phyloP scores from a whole-genome alignment of 1,140 invertebrate genomes.

The Zelostemma sp. region DNA sequence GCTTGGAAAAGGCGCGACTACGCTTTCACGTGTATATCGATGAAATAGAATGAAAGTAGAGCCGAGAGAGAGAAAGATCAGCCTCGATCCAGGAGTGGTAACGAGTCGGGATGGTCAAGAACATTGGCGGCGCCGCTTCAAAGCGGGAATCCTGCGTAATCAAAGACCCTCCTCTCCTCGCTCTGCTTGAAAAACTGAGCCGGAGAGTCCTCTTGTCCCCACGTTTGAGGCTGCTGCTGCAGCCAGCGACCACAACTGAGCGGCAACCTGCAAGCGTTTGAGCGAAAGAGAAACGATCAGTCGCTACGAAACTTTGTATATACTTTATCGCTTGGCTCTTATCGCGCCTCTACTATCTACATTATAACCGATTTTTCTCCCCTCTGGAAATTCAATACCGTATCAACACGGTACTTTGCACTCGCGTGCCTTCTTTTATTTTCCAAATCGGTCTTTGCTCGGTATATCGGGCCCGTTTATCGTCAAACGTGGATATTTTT shows the following conservation, averaged over 20 bases:
- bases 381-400: neutral
- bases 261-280: conserved; percentile 32
- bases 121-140: conserved; percentile 67
- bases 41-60: conserved; percentile 29
- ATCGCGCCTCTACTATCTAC: conserved; percentile 2
- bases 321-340: conserved; percentile 34
- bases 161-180: conserved; percentile 55
- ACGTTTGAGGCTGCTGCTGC: conserved; percentile 34
- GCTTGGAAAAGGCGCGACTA: conserved; percentile 16
- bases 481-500: too few species aligned
- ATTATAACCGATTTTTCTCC: conserved; percentile 6
- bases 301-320: conserved; percentile 37
- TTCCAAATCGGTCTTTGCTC: too few species aligned
- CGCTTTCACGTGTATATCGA: conserved; percentile 27
- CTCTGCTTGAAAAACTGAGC: conserved; percentile 60
- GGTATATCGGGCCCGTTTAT: too few species aligned
- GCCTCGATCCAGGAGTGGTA: conserved; percentile 60
- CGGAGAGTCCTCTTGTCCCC: conserved; percentile 42
- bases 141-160: conserved; percentile 69
- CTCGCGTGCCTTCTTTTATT: neutral
- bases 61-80: conserved; percentile 35
- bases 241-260: conserved; percentile 27
- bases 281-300: conserved; percentile 37
- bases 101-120: conserved; percentile 65
- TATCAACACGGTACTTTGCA: neutral